phyloP scores from a whole-genome alignment of 2,113 vertebrate species.

The Gallinago paraguaiae region DNA sequence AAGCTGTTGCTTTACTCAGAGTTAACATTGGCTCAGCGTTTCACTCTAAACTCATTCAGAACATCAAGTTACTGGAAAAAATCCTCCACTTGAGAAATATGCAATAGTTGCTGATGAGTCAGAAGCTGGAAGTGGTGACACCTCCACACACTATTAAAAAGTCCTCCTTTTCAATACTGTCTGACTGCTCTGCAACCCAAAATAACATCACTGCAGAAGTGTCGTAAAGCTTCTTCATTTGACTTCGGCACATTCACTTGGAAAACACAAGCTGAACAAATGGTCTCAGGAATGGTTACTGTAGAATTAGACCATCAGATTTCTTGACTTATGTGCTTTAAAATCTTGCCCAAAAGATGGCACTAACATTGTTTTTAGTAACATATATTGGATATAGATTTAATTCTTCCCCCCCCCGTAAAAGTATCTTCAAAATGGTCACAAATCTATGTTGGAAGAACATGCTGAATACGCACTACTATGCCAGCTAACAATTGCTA shows the following conservation, averaged over 20 bases:
- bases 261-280: neutral
- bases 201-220: slow-evolving; percentile 3
- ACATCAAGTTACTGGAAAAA: slow-evolving; percentile 55
- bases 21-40: slow-evolving; percentile 15
- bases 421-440: slow-evolving; percentile 1
- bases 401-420: slow-evolving; percentile 6
- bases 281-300: neutral
- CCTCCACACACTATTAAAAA: slow-evolving; percentile 39
- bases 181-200: slow-evolving; percentile 28
- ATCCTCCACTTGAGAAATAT: slow-evolving; percentile 41
- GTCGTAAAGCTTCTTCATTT: neutral
- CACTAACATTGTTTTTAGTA: slow-evolving; percentile 70
- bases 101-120: slow-evolving; percentile 60
- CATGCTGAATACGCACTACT: neutral
- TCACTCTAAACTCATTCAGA: slow-evolving; percentile 65
- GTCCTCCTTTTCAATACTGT: slow-evolving; percentile 10
- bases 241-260: neutral
- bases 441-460: neutral
- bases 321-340: slow-evolving; percentile 63
- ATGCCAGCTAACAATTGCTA: neutral
- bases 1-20: slow-evolving; percentile 37
- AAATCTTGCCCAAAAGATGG: slow-evolving; percentile 73
- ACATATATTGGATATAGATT: slow-evolving; percentile 54
- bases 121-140: slow-evolving; percentile 57
- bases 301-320: slow-evolving; percentile 30